phyloP scores from a whole-genome alignment of 2,113 vertebrate species.

The Bos javanicus region DNA sequence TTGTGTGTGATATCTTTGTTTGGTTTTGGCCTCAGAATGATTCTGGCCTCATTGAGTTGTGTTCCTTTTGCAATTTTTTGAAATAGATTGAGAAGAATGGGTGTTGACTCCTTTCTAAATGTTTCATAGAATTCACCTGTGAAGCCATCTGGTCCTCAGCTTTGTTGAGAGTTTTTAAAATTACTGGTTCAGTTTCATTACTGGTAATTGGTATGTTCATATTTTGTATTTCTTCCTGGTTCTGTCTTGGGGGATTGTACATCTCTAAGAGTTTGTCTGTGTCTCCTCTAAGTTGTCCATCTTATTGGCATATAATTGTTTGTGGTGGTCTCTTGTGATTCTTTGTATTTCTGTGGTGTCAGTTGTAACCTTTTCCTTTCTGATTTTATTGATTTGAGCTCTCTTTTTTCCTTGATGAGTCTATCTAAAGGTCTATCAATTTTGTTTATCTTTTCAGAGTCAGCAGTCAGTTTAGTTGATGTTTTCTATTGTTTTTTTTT shows the following conservation, averaged over 20 bases:
- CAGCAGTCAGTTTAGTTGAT: background rate
- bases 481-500: background rate
- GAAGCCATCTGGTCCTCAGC: background rate
- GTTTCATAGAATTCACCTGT: background rate
- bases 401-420: background rate
- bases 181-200: background rate
- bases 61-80: background rate
- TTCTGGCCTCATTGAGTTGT: background rate
- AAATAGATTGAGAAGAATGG: background rate
- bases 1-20: background rate
- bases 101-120: background rate
- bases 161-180: background rate
- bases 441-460: background rate
- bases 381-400: background rate
- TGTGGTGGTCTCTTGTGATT: background rate
- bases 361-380: background rate
- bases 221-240: background rate
- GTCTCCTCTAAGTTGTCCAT: background rate
- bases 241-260: background rate
- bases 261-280: background rate
- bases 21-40: background rate
- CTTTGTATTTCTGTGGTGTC: background rate
- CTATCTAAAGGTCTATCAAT: background rate
- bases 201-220: background rate
- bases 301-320: background rate